These are phyloP conservation scores for Mystacornis crossleyi DNA, from an alignment of 2,113 vertebrate species.

Conservation along the genomic window DNA sequence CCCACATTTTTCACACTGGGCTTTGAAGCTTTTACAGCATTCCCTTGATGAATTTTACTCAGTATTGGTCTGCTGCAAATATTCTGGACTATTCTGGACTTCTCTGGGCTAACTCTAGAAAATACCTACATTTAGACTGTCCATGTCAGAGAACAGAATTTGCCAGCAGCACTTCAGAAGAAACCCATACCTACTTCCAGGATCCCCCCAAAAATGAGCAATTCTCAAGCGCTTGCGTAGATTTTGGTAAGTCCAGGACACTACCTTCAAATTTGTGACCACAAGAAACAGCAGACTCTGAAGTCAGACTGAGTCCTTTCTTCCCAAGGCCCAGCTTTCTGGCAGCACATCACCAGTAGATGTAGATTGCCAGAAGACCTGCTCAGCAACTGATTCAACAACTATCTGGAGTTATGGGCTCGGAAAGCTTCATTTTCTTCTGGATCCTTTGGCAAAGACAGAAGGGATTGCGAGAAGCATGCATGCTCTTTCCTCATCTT, in stretches of 20 bases:
- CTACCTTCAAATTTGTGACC: background rate
- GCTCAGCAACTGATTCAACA: background rate
- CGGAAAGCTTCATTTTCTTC: background rate
- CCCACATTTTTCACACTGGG: background rate
- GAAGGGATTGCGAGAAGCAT: background rate
- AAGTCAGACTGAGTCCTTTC: background rate
- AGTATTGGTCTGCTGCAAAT: background rate
- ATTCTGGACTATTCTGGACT: too few relatives aligned
- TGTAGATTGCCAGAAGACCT: background rate
- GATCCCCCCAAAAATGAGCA: background rate
- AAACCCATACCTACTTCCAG: background rate
- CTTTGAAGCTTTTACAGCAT: background rate
- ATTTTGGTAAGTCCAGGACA: background rate
- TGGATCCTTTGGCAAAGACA: background rate
- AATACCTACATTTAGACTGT: background rate
- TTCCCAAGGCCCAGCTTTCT: background rate
- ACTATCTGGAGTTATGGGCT: background rate
- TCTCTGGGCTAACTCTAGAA: background rate
- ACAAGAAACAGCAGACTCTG: background rate
- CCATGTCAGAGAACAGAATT: background rate
- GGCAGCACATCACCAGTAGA: background rate
- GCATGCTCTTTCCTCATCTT: background rate
- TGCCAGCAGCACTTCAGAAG: background rate
- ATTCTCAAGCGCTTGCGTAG: accelerated
- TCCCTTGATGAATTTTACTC: background rate